Evolutionary conservation across 53 echinoderm and acorn worm species (phyloP), one percentile per base, ranked within the genome.

Genomic region (Holothuria scabra): DNA sequence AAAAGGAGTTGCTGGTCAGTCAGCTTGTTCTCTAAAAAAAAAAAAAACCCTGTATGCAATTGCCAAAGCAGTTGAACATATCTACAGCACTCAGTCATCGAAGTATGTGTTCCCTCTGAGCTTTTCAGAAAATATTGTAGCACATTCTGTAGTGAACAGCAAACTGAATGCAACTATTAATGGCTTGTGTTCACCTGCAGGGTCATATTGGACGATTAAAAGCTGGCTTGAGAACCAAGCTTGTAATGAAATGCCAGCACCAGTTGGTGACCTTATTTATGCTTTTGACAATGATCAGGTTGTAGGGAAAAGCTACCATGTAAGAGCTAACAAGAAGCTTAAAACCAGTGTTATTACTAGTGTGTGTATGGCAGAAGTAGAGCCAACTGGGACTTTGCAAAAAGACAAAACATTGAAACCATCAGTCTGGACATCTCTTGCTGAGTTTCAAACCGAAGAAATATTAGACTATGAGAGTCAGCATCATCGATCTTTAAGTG

Each of bases 251-350:
- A 12, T 44, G 44, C 66, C 83, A 20, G 31, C 41, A 3, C 83
- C 83, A 34, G 21, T 12, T 41, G 83, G 83, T 34, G 66, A 66
- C 21, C 14, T 21, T 25, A 18, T 59, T 28, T 8, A 28, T 21
- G 60, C 63, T 28, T 81, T 81, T 60, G 81, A 81, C 34, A 81
- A 81, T 49, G 83, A 83, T 24, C 83, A 83, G 67, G 83, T 83
- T 0, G 67, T 83, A 18, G 83, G 83, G 16, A 83, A 83, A 67
- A 30, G 37, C 20, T 83, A 67, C 25, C 35, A 35, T 35, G 67
- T 83, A 66, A 34, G 67, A 46, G 41, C 22, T 19, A 67, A 83
- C 44, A 83, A 37, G 1, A 66, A 67, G 23, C 32, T 83, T 7
- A 65, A 41, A 66, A 67, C 55, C 2, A 41, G 44, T 41, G 48